Evolutionary conservation across 2,888 invertebrate genomes (phyloP), one percentile per base, ranked within the genome.

Genomic region (Melieria crassipennis): DNA sequence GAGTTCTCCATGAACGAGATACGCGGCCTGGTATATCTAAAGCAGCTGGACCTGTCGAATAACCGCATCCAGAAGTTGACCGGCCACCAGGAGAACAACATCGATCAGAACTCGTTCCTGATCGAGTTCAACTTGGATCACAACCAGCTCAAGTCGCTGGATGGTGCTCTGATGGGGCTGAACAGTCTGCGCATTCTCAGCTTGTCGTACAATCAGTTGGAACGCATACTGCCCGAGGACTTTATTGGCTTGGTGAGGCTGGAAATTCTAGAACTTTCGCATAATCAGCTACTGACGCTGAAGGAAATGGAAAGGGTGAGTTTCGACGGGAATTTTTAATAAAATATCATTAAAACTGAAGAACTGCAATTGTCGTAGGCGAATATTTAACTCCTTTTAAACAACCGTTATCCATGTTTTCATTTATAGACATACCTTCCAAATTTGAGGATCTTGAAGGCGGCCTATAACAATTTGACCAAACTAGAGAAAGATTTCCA

Each of bases 1-100:
- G 93, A 94, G 80, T 95, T 95, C 87, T 94, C 94, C 0, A 89
- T 95, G 80, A 91, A 92, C 83, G 93, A 95, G 84, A 90, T 95
- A 61, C 91, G 91, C 71, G 94, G 94, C 0, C 85, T 95, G 72
- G 90, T 90, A 76, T 89, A 90, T 75, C 86, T 95, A n/a, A 90
- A 90, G 63, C 89, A 91, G 13, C 89, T 95, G 69, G 94, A 94
- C 86, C 87, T 95, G 43, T 94, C 94, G 4, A 89, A 91, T 82
- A 95, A 95, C 84, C 90, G 89, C 83, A 94, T 95, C 69, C 89
- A 88, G 65, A 90, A 89, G 61, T 85, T 94, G 48, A 89, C 89
- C 11, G 92, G 92, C 61, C 89, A 91, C 72, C 91, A 91, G 82
- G 90, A 91, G 91, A 93, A 93, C 86, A 87, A 92, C 73, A 92